Base-by-base conservation (phyloP, 1,140 invertebrate genomes). In the Neodiprion lecontei region DNA sequence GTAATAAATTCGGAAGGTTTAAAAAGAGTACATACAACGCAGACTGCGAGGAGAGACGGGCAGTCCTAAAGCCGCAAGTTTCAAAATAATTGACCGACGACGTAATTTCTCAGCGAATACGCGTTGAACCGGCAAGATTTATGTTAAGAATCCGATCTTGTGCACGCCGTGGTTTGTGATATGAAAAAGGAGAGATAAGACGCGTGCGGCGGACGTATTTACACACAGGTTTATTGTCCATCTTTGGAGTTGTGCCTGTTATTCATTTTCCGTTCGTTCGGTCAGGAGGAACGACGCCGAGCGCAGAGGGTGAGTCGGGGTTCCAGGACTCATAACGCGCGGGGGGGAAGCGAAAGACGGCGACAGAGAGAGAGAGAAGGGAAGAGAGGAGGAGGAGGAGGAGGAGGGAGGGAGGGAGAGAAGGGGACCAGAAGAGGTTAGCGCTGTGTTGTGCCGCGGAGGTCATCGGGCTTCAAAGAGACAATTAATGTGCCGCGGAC, bases 381-480 rank as follows among this genome's bases (percentile, higher is more conserved):
- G 48, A 53, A 72, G 40, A 49, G 11, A 48, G 48, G 9, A 67
- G 61, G 67, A 47, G 28, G 48, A 68, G 21, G 65, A 61, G 70
- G 71, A 74, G 68, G 75, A 75, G 74, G 69, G 72, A 61, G 75
- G 66, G 2, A n/a, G 53, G n/a, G 53, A 61, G 53, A 9, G 53
- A 61, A 61, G 11, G 53, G n/a, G 53, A 61, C 53, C 53, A 61
- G 53, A 61, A 61, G 53, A 61, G 53, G 53, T 61, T 70, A 78
- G 73, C 61, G 76, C 2, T 69, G 21, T 69, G 67, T 69, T 69
- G 67, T 79, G 76, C 78, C 78, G 72, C 75, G 77, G 78, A 79
- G 80, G 80, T 81, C 78, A 82, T 83, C 80, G 77, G 79, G 79
- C 79, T 77, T 83, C 80, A 83, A 83, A 83, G 81, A 82, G 80